Evolutionary conservation across 2,888 invertebrate species (phyloP).

Genomic region (Scaptomyza reducta): DNA sequence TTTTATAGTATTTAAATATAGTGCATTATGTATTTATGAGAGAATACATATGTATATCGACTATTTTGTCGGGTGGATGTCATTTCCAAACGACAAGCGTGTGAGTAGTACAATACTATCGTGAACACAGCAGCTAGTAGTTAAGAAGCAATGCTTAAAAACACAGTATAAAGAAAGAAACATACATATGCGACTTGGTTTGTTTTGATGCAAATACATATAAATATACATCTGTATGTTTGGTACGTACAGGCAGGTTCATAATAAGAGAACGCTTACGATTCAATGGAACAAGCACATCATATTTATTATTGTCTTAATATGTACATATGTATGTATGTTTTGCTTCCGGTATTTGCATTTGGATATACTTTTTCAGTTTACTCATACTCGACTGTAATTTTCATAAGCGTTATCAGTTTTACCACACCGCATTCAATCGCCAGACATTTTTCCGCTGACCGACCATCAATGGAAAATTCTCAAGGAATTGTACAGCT

Average conservation of each 20-base stretch:
- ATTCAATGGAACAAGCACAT: neutral
- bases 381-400: too few species aligned
- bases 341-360: too few species aligned
- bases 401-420: slow-evolving; percentile 31
- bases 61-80: slow-evolving; percentile 34
- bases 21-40: neutral
- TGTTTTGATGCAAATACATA: neutral
- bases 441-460: slow-evolving; percentile 27
- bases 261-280: neutral
- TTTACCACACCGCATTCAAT: slow-evolving; percentile 17
- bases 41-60: neutral
- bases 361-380: too few species aligned
- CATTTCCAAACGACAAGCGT: neutral
- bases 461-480: slow-evolving; percentile 52
- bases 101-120: neutral
- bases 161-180: neutral
- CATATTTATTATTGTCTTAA: neutral
- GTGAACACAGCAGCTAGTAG: neutral
- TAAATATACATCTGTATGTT: neutral
- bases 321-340: too few species aligned
- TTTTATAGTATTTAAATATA: neutral
- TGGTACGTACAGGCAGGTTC: neutral
- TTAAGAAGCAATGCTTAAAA: neutral
- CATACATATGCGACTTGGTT: neutral
- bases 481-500: slow-evolving; percentile 23